Conservation (phyloP, 2,113 vertebrate genomes). For the Cyanistes caeruleus region DNA sequence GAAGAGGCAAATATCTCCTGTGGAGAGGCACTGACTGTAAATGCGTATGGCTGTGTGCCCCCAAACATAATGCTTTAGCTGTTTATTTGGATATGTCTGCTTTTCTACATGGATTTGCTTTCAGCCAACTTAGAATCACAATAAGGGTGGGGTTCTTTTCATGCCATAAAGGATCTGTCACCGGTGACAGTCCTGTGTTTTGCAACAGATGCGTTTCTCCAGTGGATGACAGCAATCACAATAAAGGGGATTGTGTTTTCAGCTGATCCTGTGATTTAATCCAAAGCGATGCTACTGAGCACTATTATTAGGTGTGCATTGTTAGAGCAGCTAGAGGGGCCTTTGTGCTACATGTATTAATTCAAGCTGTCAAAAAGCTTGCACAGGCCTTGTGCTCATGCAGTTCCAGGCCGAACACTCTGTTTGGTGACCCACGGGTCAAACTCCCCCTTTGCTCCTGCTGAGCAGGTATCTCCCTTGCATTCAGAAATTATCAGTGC, state of each 20-base stretch:
- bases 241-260: conserved; percentile 27
- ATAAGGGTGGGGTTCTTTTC: neutral
- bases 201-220: conserved; percentile 22
- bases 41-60: accelerated
- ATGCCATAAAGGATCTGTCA: neutral
- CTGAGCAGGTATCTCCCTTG: neutral
- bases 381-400: neutral
- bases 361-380: conserved; percentile 6
- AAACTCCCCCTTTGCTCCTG: neutral
- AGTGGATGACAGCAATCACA: neutral
- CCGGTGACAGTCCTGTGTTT: neutral
- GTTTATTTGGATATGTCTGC: neutral
- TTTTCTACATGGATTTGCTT: conserved; percentile 2
- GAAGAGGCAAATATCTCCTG: neutral
- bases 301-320: conserved; percentile 14
- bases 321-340: neutral
- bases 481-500: neutral
- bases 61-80: neutral
- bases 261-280: conserved; percentile 44
- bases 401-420: neutral
- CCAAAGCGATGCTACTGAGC: neutral
- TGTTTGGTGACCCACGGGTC: neutral
- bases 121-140: neutral
- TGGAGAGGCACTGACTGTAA: neutral
- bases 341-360: neutral